These are phyloP conservation scores for Phocoena phocoena DNA, from an alignment of 2,113 vertebrate genomes.

Conservation along the genomic window DNA sequence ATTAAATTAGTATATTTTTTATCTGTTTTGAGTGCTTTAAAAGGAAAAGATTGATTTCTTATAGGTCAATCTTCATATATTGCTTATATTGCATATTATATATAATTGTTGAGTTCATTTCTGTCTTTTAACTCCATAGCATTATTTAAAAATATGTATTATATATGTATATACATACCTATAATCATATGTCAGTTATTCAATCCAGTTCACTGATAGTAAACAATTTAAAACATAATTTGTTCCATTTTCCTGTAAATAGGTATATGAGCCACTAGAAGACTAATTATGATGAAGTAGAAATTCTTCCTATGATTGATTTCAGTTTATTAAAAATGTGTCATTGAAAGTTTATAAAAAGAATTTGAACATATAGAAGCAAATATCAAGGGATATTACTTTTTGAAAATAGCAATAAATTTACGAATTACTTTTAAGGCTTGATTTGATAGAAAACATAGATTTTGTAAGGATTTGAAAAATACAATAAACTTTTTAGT, in stretches of 20 bases:
- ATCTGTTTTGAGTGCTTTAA: background rate
- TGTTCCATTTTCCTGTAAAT: background rate
- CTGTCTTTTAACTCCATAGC: background rate
- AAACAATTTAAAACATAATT: background rate
- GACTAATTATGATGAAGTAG: background rate
- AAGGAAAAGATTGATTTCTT: background rate
- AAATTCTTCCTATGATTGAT: background rate
- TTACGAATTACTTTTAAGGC: background rate
- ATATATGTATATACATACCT: background rate
- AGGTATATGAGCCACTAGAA: background rate
- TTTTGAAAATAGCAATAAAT: background rate
- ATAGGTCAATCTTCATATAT: background rate
- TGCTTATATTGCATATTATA: background rate
- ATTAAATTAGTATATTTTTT: background rate
- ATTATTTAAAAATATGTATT: background rate
- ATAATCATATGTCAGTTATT: background rate
- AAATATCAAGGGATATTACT: background rate
- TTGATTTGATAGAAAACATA: background rate
- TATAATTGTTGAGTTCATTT: background rate
- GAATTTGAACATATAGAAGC: background rate
- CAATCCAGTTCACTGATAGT: background rate
- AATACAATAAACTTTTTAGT: background rate
- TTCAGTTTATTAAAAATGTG: background rate
- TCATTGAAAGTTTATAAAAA: background rate
- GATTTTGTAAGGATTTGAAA: conserved; percentile 11